phyloP scores from a whole-genome alignment of 2,888 invertebrate genomes.

The Colostygia pectinataria region DNA sequence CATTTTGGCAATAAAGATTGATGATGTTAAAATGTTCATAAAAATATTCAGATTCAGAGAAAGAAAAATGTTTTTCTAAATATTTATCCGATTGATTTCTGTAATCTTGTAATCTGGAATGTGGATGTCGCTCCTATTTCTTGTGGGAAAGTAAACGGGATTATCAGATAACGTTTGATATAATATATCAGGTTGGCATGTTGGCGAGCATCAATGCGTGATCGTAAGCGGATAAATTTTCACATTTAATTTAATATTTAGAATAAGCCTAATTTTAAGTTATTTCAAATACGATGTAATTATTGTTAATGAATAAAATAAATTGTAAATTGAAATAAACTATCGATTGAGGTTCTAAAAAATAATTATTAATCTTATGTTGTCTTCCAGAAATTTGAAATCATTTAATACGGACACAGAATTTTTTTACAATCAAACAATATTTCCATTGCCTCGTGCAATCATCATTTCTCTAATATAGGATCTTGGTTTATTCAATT shows the following conservation, averaged over 20 bases:
- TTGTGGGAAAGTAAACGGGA: constrained; percentile 55
- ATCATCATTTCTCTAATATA: constrained; percentile 13
- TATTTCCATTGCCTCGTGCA: background rate
- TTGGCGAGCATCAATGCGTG: constrained; percentile 41
- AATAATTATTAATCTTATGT: constrained; percentile 17
- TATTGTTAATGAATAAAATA: too few species aligned
- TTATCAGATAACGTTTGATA: constrained; percentile 54
- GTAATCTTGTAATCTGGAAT: constrained; percentile 8
- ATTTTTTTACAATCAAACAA: too few species aligned
- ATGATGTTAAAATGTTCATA: too few species aligned
- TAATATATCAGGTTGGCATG: constrained; percentile 43
- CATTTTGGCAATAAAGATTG: too few species aligned
- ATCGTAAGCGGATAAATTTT: constrained; percentile 25
- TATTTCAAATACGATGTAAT: too few species aligned
- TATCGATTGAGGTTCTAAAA: background rate
- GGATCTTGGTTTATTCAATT: constrained; percentile 17
- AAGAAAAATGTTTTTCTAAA: background rate
- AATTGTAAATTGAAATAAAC: too few species aligned
- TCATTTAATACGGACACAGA: too few species aligned
- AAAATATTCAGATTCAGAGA: background rate
- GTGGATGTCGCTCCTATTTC: constrained; percentile 36
- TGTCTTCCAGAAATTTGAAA: too few species aligned
- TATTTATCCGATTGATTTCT: background rate
- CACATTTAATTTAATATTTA: too few species aligned
- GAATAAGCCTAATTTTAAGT: too few species aligned